A percentile compares a stretch with the other conserved stretches of the same genome.
phyloP scores from a whole-genome alignment of 2,797 vertebrate species.

The Etheostoma nigrum region DNA sequence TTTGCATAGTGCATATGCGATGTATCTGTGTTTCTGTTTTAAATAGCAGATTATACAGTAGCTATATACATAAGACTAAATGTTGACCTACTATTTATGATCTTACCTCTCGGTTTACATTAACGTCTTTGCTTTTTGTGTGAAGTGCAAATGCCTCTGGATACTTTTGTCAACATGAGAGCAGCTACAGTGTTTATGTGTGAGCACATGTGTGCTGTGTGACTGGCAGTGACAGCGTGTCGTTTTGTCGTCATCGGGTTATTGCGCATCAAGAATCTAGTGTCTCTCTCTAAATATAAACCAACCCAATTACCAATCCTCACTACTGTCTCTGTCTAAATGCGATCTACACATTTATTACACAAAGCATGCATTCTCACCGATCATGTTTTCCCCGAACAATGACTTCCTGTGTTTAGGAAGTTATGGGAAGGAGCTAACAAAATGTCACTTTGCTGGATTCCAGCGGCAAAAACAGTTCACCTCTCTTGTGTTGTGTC shows the following conservation, averaged over 20 bases:
- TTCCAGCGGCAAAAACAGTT: slow-evolving; percentile 45
- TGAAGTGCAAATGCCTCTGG: slow-evolving; percentile 3
- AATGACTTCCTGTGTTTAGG: slow-evolving; percentile 73
- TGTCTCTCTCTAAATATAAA: slow-evolving; percentile 74
- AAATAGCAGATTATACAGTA: slow-evolving; percentile 70
- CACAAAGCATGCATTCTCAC: slow-evolving; percentile 63
- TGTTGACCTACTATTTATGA: slow-evolving; percentile 37
- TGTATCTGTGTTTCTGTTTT: slow-evolving; percentile 64
- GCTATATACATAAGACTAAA: slow-evolving; percentile 62
- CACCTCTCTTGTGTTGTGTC: slow-evolving; percentile 26
- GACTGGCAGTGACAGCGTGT: slow-evolving; percentile 28
- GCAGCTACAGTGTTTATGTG: slow-evolving; percentile 20
- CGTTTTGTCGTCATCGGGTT: slow-evolving; percentile 40
- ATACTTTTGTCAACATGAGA: slow-evolving; percentile 21
- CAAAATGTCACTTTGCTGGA: slow-evolving; percentile 47
- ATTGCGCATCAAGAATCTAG: slow-evolving; percentile 62
- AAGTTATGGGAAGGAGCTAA: slow-evolving; percentile 43
- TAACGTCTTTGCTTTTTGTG: background rate
- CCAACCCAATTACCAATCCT: slow-evolving; percentile 73
- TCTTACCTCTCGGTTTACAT: slow-evolving; percentile 6
- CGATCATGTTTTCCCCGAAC: slow-evolving; percentile 31
- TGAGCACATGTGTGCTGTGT: slow-evolving; percentile 24
- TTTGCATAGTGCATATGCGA: slow-evolving; percentile 63
- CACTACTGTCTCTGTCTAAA: slow-evolving; percentile 74
- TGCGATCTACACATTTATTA: slow-evolving; percentile 66